Evolutionary conservation across 2,113 vertebrate genomes (phyloP).

Genomic region (Electrona antarctica): DNA sequence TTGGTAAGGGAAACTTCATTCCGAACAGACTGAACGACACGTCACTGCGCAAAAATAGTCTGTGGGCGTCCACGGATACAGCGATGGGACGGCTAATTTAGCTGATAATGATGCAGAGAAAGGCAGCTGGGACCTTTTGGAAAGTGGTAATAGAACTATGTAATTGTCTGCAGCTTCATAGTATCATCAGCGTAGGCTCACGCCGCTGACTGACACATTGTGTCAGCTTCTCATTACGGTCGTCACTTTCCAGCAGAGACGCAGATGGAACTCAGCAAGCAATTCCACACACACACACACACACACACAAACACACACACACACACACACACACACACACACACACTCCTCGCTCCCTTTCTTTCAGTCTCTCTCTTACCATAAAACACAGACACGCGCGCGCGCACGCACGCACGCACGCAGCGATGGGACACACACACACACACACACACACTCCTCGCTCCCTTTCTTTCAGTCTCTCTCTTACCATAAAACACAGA

Average conservation of each 20-base stretch:
- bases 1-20: constrained; percentile 37
- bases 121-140: constrained; percentile 74
- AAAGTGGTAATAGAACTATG: constrained; percentile 69
- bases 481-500: background rate
- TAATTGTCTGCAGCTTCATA: constrained; percentile 67
- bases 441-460: no score
- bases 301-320: no score
- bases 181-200: constrained; percentile 52
- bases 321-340: no score
- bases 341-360: no score
- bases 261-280: constrained; percentile 67
- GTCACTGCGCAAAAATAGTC: constrained; percentile 56
- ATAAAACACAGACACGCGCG: background rate
- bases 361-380: no score
- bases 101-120: constrained; percentile 71
- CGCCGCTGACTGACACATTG: constrained; percentile 72
- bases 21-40: constrained; percentile 32
- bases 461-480: no score
- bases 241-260: constrained; percentile 45
- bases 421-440: no score
- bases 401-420: no score
- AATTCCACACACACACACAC: constrained; percentile 25
- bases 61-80: constrained; percentile 34
- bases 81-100: constrained; percentile 64
- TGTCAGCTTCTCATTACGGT: constrained; percentile 68